Evolutionary conservation across 92 coral and sea anemone genomes (phyloP).

Genomic region (Porites rus): DNA sequence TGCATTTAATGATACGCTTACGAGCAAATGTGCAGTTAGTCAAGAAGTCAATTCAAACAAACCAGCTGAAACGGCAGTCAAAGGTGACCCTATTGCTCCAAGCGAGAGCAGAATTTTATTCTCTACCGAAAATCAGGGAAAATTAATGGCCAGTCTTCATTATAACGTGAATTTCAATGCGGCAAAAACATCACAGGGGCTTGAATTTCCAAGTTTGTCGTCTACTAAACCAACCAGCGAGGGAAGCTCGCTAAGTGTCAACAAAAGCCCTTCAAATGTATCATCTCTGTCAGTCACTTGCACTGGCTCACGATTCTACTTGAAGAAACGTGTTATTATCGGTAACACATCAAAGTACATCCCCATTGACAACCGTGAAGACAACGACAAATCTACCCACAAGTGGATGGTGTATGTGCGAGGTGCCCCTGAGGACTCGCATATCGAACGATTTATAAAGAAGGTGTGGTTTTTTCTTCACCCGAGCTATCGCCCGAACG

Average conservation of each 20-base stretch:
- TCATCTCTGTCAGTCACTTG: slow-evolving; percentile 31
- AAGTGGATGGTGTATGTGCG: slow-evolving; percentile 99
- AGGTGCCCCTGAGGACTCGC: slow-evolving; percentile 89
- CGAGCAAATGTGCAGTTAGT: not conserved
- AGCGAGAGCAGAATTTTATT: not conserved
- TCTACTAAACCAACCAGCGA: not conserved
- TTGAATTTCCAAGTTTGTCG: not conserved
- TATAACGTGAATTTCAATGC: not conserved
- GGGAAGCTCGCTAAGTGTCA: slow-evolving; percentile 12
- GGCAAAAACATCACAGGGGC: not conserved
- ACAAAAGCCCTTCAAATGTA: slow-evolving; percentile 35
- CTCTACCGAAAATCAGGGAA: not conserved
- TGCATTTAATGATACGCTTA: not conserved
- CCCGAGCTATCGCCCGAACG: slow-evolving; percentile 99
- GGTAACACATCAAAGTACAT: slow-evolving; percentile 98
- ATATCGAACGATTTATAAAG: slow-evolving; percentile 75
- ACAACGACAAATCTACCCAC: slow-evolving; percentile 95
- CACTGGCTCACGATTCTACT: slow-evolving; percentile 89
- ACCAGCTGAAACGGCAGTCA: not conserved
- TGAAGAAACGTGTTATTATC: slow-evolving; percentile 89
- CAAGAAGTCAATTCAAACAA: not conserved
- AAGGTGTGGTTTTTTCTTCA: slow-evolving; percentile 99
- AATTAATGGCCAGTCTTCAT: not conserved
- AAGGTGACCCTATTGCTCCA: not conserved
- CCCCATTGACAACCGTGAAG: slow-evolving; percentile 89